These are phyloP conservation scores for Phenganax marumi DNA, from an alignment of 92 coral and sea anemone genomes.

Conservation along the genomic window DNA sequence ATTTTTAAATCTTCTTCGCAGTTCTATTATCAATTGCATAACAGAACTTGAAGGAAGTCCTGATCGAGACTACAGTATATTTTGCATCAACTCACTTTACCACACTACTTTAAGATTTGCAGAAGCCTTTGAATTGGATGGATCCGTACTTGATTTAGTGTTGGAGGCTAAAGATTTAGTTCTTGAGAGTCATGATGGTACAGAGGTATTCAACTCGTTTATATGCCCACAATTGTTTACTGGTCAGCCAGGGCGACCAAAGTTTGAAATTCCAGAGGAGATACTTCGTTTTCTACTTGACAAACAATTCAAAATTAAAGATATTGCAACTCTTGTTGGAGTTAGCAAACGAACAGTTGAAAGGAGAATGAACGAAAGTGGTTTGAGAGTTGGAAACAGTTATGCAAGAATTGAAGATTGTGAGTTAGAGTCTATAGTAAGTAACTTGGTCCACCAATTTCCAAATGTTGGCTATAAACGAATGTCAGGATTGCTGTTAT, in stretches of 20 bases:
- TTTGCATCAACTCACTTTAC: neutral
- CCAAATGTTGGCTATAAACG: slow-evolving; percentile 54
- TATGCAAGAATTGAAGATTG: slow-evolving; percentile 22
- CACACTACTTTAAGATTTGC: neutral
- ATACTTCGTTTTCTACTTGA: slow-evolving; percentile 37
- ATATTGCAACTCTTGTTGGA: slow-evolving; percentile 41
- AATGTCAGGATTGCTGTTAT: slow-evolving; percentile 47
- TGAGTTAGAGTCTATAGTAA: slow-evolving; percentile 44
- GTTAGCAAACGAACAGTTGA: slow-evolving; percentile 41
- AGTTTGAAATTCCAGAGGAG: slow-evolving; percentile 22
- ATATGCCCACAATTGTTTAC: neutral
- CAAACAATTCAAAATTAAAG: slow-evolving; percentile 19
- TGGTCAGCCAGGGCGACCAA: slow-evolving; percentile 45
- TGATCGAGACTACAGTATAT: no score
- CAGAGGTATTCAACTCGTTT: neutral
- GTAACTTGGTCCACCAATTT: slow-evolving; percentile 33
- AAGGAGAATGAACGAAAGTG: slow-evolving; percentile 47
- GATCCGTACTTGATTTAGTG: neutral
- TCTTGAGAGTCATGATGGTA: neutral
- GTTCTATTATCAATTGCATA: neutral
- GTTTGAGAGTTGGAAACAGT: slow-evolving; percentile 19
- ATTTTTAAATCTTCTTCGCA: neutral
- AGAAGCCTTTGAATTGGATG: slow-evolving; percentile 1
- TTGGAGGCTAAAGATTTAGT: neutral
- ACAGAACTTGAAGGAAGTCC: no score